Percentiles rank a stretch among this genome's conserved stretches.
phyloP scores from a whole-genome alignment of 2,888 invertebrate species.

The Ophioninae sp. region DNA sequence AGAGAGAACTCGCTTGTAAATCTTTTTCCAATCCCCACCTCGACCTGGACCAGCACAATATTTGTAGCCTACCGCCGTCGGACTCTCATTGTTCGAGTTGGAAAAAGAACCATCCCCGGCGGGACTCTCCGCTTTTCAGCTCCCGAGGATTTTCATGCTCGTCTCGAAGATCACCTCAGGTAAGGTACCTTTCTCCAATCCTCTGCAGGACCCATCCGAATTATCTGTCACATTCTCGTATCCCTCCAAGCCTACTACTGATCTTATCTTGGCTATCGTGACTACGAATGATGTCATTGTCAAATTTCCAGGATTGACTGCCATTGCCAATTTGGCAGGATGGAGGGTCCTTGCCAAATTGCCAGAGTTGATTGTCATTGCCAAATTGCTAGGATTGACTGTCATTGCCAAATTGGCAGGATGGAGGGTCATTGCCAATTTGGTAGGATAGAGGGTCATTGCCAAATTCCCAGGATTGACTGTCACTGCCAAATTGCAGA shows the following conservation, averaged over 20 bases:
- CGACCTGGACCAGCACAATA: constrained; percentile 66
- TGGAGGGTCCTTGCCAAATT: too few relatives aligned
- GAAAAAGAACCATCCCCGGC: not conserved
- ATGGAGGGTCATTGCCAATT: too few relatives aligned
- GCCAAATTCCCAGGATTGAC: too few relatives aligned
- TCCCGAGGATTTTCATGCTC: not conserved
- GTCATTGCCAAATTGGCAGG: too few relatives aligned
- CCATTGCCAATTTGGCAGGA: too few relatives aligned
- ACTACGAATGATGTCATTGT: not conserved
- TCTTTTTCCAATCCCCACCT: constrained; percentile 64
- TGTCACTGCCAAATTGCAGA: too few relatives aligned
- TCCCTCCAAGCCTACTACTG: not conserved
- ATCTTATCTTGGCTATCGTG: not conserved
- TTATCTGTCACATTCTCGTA: not conserved
- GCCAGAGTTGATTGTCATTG: too few relatives aligned
- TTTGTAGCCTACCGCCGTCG: constrained; percentile 68
- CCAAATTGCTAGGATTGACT: too few relatives aligned
- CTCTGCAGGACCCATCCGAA: not conserved
- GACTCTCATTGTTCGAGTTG: constrained; percentile 63
- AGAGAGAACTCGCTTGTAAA: constrained; percentile 63
- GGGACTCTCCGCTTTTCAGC: not conserved
- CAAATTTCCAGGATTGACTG: too few relatives aligned
- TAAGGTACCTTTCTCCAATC: constrained; percentile 14
- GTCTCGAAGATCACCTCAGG: not conserved
- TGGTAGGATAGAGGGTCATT: too few relatives aligned